Conservation (phyloP, 1,140 invertebrate species). For the Drosophila navojoa region DNA sequence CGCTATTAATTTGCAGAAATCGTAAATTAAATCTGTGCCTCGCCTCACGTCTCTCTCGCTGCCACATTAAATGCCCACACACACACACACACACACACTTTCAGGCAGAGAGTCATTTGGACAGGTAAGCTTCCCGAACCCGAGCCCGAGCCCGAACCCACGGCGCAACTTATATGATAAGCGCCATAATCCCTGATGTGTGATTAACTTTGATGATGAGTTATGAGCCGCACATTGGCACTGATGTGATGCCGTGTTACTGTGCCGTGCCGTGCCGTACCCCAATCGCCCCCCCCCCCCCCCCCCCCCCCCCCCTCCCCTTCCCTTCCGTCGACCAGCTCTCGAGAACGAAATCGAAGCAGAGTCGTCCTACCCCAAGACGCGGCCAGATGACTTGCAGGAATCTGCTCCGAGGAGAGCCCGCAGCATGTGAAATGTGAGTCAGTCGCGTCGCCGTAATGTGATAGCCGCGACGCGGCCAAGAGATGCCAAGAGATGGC, state of each 20-base stretch:
- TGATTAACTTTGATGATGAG: slow-evolving; percentile 83
- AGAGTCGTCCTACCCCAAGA: slow-evolving; percentile 49
- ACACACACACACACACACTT: slow-evolving; percentile 28
- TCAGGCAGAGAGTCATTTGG: slow-evolving; percentile 62
- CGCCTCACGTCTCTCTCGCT: slow-evolving; percentile 48
- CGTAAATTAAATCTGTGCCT: slow-evolving; percentile 77
- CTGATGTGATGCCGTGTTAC: slow-evolving; percentile 54
- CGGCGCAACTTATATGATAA: slow-evolving; percentile 75
- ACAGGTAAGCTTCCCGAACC: slow-evolving; percentile 34
- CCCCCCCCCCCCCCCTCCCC: too few species aligned
- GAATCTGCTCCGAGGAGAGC: slow-evolving; percentile 50
- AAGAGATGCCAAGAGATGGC: slow-evolving; percentile 13
- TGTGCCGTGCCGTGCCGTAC: not conserved
- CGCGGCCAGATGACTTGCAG: slow-evolving; percentile 66
- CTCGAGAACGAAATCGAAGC: not conserved
- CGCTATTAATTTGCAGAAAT: slow-evolving; percentile 82
- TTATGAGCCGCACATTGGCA: slow-evolving; percentile 82
- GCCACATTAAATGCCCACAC: slow-evolving; percentile 65
- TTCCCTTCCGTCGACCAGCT: too few species aligned
- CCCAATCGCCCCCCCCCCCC: too few species aligned
- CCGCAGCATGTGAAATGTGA: slow-evolving; percentile 75
- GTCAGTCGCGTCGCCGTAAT: slow-evolving; percentile 68
- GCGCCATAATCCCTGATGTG: slow-evolving; percentile 82
- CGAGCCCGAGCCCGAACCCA: not conserved
- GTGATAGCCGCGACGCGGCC: slow-evolving; percentile 70